Conservation (phyloP, 2,113 vertebrate genomes). For the Atractosteus spatula region DNA sequence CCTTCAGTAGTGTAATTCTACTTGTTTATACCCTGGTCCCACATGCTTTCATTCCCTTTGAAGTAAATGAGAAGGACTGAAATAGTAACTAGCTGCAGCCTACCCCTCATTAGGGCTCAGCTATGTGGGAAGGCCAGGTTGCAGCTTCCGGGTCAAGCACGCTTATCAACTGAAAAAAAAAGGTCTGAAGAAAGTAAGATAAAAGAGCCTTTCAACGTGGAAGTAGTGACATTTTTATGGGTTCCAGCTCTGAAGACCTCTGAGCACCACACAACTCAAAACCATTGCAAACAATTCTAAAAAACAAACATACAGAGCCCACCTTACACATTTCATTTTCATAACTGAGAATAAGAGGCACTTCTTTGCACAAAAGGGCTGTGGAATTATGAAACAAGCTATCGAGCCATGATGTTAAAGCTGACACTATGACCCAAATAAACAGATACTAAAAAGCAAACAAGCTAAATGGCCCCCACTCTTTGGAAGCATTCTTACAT, state of each 20-base stretch:
- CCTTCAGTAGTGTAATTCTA: slow-evolving; percentile 8
- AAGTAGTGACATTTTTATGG: slow-evolving; percentile 65
- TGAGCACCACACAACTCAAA: slow-evolving; percentile 37
- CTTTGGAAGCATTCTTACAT: too few species aligned
- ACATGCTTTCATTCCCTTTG: slow-evolving; percentile 31
- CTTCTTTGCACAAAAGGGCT: too few species aligned
- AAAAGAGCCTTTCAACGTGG: slow-evolving; percentile 66
- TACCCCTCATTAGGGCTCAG: slow-evolving; percentile 58
- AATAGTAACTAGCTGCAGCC: slow-evolving; percentile 41
- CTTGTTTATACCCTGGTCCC: slow-evolving; percentile 28
- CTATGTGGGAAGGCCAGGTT: slow-evolving; percentile 46
- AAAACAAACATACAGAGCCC: slow-evolving; percentile 53
- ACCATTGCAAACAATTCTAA: slow-evolving; percentile 41
- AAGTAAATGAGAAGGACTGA: slow-evolving; percentile 45
- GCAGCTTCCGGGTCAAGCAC: slow-evolving; percentile 41
- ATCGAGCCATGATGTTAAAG: too few species aligned
- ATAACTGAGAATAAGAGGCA: slow-evolving; percentile 14
- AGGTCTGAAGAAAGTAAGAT: slow-evolving; percentile 51
- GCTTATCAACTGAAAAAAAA: slow-evolving; percentile 38
- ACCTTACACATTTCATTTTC: slow-evolving; percentile 63
- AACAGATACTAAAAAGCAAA: slow-evolving; percentile 46
- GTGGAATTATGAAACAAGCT: too few species aligned
- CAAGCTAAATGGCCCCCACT: not conserved
- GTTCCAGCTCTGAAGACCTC: slow-evolving; percentile 45
- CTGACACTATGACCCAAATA: slow-evolving; percentile 9